Percentiles rank a stretch among this genome's conserved stretches.
These are phyloP conservation scores for Canis aureus DNA, from an alignment of 2,113 vertebrate genomes.

Conservation along the genomic window DNA sequence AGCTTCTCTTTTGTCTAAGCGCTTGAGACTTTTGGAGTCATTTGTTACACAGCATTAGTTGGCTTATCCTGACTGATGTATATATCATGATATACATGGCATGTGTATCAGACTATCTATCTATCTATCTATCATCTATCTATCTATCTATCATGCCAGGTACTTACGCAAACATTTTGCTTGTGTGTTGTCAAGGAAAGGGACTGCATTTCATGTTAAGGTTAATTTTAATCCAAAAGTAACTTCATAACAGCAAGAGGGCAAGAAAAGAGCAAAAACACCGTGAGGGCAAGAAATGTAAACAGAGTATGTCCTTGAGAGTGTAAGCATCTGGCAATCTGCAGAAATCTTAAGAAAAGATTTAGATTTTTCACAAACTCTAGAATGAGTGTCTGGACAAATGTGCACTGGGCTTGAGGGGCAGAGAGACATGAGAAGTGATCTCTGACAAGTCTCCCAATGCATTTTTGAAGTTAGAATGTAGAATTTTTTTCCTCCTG, in stretches of 20 bases:
- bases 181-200: neutral
- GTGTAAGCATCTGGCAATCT: neutral
- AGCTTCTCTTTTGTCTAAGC: neutral
- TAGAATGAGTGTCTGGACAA: neutral
- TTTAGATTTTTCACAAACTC: neutral
- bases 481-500: neutral
- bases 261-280: neutral
- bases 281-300: neutral
- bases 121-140: too few relatives aligned
- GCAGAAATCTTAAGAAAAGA: neutral
- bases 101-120: too few relatives aligned
- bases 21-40: neutral
- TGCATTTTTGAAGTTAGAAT: neutral
- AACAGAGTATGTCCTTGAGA: neutral
- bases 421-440: neutral
- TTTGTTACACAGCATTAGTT: neutral
- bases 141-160: fast-evolving
- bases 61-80: neutral
- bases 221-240: neutral
- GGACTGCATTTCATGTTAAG: neutral
- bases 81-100: too few relatives aligned
- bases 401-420: neutral
- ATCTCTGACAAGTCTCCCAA: neutral
- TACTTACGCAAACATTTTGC: neutral
- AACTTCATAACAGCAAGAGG: neutral